Evolutionary conservation across 2,797 vertebrate genomes (phyloP), one percentile per base, ranked within the genome.

Genomic region (Falco columbarius): DNA sequence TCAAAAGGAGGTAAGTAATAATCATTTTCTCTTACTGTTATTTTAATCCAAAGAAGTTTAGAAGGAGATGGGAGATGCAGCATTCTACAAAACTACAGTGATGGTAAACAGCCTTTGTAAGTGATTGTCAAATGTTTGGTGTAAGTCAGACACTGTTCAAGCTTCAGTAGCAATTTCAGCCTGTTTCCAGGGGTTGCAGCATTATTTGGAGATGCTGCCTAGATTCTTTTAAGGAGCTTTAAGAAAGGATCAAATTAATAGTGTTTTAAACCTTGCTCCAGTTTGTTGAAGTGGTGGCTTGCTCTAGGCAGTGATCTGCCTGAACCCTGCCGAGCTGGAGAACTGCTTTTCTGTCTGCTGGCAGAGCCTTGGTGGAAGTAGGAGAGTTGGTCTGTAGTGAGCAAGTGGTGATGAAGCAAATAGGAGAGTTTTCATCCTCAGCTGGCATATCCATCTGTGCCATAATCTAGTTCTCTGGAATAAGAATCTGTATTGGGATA

Each of bases 1-100:
- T 96, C 95, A 98, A 96, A 99, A 97, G 95, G 95, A 99, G 98
- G 99, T 99, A 96, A 97, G 98, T 96, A 79, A 79, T 40, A 40
- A n/a, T 67, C 0, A 30, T 66, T 94, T 93, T 52, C 20, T 92
- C 29, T 82, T 81, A 55, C 36, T 72, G 19, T 56, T 29, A 40
- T 30, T 30, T 58, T 49, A 52, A 47, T 46, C 61, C 34, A 20
- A 34, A 68, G 29, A 71, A 52, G 6, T 42, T 36, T 26, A 90
- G 44, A 85, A 56, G 23, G 81, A 63, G 34, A 66, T 8, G 26
- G 9, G 84, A 79, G n/a, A 56, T 29, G 56, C 75, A 76, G 40
- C 58, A 93, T 52, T 21, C 20, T 67, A 59, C 47, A 83, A 67
- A 91, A 85, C 29, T 17, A 19, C 5, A 84, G 52, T 8, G 5